Percentiles rank a stretch among this genome's conserved stretches.
phyloP scores from a whole-genome alignment of 2,797 vertebrate species.

The Anguilla pacifica region DNA sequence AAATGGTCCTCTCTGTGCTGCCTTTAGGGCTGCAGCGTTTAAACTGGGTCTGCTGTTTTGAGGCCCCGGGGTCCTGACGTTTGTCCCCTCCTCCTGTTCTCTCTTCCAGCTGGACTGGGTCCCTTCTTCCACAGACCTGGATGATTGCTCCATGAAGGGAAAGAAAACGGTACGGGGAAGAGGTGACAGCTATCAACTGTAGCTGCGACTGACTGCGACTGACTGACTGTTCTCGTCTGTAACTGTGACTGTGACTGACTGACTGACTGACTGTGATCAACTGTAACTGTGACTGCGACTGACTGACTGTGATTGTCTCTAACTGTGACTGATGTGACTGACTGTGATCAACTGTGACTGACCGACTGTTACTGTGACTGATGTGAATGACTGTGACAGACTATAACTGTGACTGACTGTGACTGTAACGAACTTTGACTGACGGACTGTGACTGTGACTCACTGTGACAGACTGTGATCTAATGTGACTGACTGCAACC shows the following conservation, averaged over 20 bases:
- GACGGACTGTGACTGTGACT: not conserved
- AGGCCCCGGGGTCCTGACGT: not conserved
- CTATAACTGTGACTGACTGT: too few relatives aligned
- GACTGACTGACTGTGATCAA: not conserved
- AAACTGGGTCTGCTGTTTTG: not conserved
- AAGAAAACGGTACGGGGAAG: conserved; percentile 63
- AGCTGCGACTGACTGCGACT: not conserved
- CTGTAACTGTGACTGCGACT: not conserved
- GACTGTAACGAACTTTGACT: not conserved
- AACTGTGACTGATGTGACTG: too few relatives aligned
- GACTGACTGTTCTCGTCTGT: not conserved
- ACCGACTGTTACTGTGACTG: too few relatives aligned
- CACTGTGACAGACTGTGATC: not conserved
- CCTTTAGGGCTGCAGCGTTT: not conserved
- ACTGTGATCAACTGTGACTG: too few relatives aligned
- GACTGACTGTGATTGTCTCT: too few relatives aligned
- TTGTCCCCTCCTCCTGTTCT: not conserved
- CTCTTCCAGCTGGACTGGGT: conserved; percentile 69
- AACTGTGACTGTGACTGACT: not conserved
- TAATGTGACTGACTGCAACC: too few relatives aligned
- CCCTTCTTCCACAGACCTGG: conserved; percentile 65
- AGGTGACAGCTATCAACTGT: not conserved
- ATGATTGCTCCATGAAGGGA: conserved; percentile 74
- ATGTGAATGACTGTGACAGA: too few relatives aligned
- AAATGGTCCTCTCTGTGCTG: not conserved